Percentiles rank a stretch among this genome's conserved stretches.
phyloP scores from a whole-genome alignment of 2,113 vertebrate species.

The Regulus satrapa region DNA sequence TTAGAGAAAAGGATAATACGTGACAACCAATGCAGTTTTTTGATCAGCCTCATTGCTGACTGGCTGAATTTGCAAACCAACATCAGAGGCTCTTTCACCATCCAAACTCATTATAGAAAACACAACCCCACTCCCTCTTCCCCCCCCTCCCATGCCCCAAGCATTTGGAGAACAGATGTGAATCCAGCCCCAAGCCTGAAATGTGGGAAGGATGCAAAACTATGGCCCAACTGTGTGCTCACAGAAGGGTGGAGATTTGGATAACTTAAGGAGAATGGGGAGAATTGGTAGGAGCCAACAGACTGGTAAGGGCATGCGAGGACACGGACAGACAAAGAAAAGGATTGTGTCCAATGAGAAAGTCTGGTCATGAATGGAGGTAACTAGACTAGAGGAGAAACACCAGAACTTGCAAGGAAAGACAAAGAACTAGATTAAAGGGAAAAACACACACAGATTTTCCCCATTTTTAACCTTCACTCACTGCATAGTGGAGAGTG shows the following conservation, averaged over 20 bases:
- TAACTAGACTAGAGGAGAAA: background rate
- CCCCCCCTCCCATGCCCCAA: background rate
- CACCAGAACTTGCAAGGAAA: background rate
- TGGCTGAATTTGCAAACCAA: background rate
- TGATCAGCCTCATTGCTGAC: background rate
- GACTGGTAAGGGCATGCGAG: background rate
- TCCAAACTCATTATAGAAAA: background rate
- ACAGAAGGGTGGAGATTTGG: background rate
- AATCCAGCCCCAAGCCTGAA: background rate
- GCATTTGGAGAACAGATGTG: slow-evolving; percentile 41
- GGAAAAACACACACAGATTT: background rate
- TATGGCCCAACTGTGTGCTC: background rate
- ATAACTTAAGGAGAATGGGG: background rate
- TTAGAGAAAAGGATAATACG: background rate
- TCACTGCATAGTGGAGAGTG: background rate
- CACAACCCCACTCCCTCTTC: background rate
- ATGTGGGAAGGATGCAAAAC: background rate
- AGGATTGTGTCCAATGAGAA: background rate
- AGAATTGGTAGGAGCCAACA: background rate
- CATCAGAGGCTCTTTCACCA: slow-evolving; percentile 11
- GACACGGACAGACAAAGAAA: background rate
- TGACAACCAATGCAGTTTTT: background rate
- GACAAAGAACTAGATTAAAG: background rate
- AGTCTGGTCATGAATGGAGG: background rate
- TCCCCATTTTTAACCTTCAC: background rate